Evolutionary conservation across 2,113 vertebrate species (phyloP), one percentile per base, ranked within the genome.

Genomic region (Myiopsitta monachus): DNA sequence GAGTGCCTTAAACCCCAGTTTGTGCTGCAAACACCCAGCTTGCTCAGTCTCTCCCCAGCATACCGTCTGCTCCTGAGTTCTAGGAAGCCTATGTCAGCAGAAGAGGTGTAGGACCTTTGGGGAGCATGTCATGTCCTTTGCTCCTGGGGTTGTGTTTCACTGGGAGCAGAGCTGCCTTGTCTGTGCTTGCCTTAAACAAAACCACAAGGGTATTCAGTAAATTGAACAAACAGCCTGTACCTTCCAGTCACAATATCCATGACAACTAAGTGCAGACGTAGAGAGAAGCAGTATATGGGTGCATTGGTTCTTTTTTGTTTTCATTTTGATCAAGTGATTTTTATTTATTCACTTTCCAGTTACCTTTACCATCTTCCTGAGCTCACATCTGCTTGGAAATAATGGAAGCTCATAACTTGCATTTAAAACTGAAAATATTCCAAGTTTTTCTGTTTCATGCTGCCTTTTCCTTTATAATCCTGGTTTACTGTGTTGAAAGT

Each of bases 81-180:
- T 16, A 8, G 18, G 74, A 16, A 64, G 11, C 31, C 21, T 33
- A 26, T 18, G 18, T 27, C 30, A 61, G 67, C 18, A 59, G 43
- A 62, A 52, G 30, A 59, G 17, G 15, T 1, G 5, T 27, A 77
- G 68, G 15, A 15, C 11, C 18, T 11, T 11, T 1, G 2, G 47
- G 26, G 12, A 61, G 1, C 0, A 0, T 72, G 44, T 4, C 17
- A 4, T 1, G 2, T 14, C 39, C 36, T 75, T 38, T 0, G 0
- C 41, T 74, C 24, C 51, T 4, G 5, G 18, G 3, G 4, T 1
- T 28, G 14, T 47, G 78, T 15, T 75, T 39, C 12, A 12, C 18
- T 33, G 22, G 22, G 19, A 66, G 46, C 18, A 68, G 59, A 72
- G 36, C 7, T 73, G 43, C 22, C 18, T 18, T 41, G 46, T 19